Percentiles rank a stretch among this genome's conserved stretches.
These are phyloP conservation scores for Xiphophorus maculatus DNA, from an alignment of 2,113 vertebrate genomes.

Conservation along the genomic window DNA sequence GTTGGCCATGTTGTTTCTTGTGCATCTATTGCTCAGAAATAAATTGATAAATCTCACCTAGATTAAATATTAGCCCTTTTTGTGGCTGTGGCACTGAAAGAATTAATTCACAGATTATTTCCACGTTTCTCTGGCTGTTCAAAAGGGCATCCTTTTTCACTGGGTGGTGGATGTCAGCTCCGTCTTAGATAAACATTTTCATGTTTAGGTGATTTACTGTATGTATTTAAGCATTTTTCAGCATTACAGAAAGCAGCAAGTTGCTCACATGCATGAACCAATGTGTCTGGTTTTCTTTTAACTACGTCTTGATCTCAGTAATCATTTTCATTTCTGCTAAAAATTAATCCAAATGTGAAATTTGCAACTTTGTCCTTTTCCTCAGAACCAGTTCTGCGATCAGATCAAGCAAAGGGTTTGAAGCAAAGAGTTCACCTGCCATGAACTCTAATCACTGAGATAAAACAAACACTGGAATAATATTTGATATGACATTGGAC, in stretches of 20 bases:
- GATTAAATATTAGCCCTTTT: neutral
- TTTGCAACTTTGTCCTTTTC: too few species aligned
- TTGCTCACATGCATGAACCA: too few species aligned
- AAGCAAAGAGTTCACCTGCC: too few species aligned
- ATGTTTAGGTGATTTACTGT: neutral
- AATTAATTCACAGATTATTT: neutral
- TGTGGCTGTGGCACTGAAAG: neutral
- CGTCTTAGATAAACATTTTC: neutral
- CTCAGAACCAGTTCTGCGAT: neutral
- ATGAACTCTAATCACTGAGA: too few species aligned
- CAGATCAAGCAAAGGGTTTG: too few species aligned
- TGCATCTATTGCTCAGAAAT: neutral
- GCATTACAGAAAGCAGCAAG: too few species aligned
- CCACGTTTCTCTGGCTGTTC: neutral
- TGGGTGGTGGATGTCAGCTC: neutral
- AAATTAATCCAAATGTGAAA: neutral
- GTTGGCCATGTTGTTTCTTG: neutral
- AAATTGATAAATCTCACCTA: neutral
- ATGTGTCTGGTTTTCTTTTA: neutral
- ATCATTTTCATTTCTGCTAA: neutral
- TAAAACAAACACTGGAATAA: neutral
- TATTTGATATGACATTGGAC: neutral
- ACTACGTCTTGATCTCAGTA: neutral
- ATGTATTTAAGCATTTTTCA: neutral
- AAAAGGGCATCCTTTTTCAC: neutral